phyloP scores from a whole-genome alignment of 1,140 invertebrate genomes.

The Thalassaphorura encarpata region DNA sequence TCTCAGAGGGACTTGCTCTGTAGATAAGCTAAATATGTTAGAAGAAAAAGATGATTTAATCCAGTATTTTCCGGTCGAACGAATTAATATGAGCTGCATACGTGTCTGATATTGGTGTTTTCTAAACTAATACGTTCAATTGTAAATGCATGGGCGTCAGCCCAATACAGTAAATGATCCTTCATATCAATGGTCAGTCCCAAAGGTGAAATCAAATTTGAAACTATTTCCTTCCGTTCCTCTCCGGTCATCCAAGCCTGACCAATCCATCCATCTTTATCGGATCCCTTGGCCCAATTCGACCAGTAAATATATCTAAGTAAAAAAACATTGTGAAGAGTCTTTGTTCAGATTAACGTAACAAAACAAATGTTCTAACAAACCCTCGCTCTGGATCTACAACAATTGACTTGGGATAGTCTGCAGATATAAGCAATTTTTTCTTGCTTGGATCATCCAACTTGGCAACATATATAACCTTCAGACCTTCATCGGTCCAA shows the following conservation, averaged over 20 bases:
- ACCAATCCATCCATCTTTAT: conserved; percentile 40
- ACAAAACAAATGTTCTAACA: conserved; percentile 10
- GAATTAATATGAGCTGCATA: not conserved
- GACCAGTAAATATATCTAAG: conserved; percentile 44
- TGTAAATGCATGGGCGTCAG: conserved; percentile 44
- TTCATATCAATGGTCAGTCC: conserved; percentile 45
- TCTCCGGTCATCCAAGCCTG: conserved; percentile 46
- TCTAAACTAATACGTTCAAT: conserved; percentile 43
- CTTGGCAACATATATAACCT: conserved; percentile 50
- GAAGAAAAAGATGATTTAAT: not conserved
- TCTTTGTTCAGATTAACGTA: not conserved
- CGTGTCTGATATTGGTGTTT: conserved; percentile 9
- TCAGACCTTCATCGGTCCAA: conserved; percentile 61
- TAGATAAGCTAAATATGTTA: conserved; percentile 8
- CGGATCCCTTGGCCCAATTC: conserved; percentile 38
- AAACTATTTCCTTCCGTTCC: conserved; percentile 38
- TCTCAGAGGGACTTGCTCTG: not conserved
- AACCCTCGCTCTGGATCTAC: conserved; percentile 52
- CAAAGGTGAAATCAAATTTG: conserved; percentile 45
- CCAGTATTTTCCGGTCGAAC: not conserved
- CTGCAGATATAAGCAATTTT: conserved; percentile 45
- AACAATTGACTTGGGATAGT: conserved; percentile 52
- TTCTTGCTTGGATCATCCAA: conserved; percentile 44
- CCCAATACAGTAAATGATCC: conserved; percentile 45
- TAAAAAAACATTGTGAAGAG: conserved; percentile 13